Conservation (phyloP, 2,797 vertebrate genomes). For the Amblyraja radiata region DNA sequence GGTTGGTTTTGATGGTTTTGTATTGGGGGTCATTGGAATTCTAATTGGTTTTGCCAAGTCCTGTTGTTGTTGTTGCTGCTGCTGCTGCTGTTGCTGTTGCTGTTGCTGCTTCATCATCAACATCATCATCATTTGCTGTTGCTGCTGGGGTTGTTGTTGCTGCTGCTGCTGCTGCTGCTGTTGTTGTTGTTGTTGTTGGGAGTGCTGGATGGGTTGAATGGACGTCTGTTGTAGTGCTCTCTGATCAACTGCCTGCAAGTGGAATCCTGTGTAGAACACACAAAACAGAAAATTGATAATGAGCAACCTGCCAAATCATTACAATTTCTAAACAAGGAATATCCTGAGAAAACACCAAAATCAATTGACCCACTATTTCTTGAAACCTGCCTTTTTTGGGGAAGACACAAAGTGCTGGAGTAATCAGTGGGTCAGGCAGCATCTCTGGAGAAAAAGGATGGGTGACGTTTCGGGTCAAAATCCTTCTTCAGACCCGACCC, state of each 20-base stretch:
- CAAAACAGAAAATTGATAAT: constrained; percentile 43
- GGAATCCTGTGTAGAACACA: constrained; percentile 66
- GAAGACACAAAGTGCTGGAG: no score
- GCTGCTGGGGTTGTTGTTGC: constrained; percentile 47
- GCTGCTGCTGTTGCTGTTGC: constrained; percentile 61
- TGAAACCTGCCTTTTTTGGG: background rate
- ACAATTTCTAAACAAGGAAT: background rate
- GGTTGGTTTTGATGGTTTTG: constrained; percentile 73
- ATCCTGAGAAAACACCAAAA: background rate
- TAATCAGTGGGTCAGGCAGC: no score
- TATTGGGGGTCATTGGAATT: constrained; percentile 75
- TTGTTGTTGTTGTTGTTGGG: constrained; percentile 49
- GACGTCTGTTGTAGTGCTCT: constrained; percentile 87
- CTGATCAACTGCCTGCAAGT: constrained; percentile 81
- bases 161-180: constrained; percentile 47
- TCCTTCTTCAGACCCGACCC: no score
- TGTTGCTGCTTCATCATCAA: constrained; percentile 52
- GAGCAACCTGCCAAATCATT: background rate
- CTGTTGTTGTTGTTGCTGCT: constrained; percentile 73
- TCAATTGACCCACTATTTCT: background rate
- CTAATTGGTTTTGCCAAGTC: constrained; percentile 80
- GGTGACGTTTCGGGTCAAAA: background rate
- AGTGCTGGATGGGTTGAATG: constrained; percentile 80
- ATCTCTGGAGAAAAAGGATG: background rate
- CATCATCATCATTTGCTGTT: constrained; percentile 50